Evolutionary conservation across 2,797 vertebrate genomes (phyloP), one percentile per base, ranked within the genome.

Genomic region (Rhinatrema bivittatum): DNA sequence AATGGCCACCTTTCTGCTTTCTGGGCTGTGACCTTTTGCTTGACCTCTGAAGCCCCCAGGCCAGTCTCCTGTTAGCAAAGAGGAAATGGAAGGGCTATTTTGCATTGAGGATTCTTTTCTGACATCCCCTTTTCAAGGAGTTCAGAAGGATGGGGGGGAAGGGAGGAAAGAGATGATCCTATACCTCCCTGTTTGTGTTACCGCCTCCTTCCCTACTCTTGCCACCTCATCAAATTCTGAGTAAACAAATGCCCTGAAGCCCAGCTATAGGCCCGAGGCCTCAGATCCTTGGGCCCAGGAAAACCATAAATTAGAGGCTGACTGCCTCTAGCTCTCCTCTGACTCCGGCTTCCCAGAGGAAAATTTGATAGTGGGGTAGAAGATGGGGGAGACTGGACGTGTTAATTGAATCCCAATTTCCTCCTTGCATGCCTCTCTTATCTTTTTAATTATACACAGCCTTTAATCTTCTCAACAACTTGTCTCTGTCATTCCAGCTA

Each of bases 331-430:
- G 32, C 56, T 57, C n/a, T n/a, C n/a, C n/a, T n/a, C n/a, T n/a
- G n/a, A n/a, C n/a, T n/a, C n/a, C n/a, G n/a, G n/a, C n/a, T n/a
- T n/a, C n/a, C n/a, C n/a, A n/a, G n/a, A n/a, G n/a, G 39, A n/a
- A n/a, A 61, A 68, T 56, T 54, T 28, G 56, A 7, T 58, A 49
- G 51, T 29, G 7, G 31, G 39, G 42, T 20, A 36, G 47, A 2
- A 46, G 29, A 33, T 6, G 25, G 37, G 62, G 56, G 39, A 41
- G 36, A 56, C 52, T 31, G 33, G 47, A 42, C 12, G 3, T 57
- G 66, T 67, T 70, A 70, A 75, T 67, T 70, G 66, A 72, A 64
- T 72, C 67, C 69, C 65, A 75, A 70, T 72, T 75, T 75, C 69
- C 72, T 74, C 63, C 58, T 57, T 53, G 46, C 47, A 38, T 45